These are phyloP conservation scores for Otolemur crassicaudatus DNA, from an alignment of 2,797 vertebrate genomes.

Conservation along the genomic window DNA sequence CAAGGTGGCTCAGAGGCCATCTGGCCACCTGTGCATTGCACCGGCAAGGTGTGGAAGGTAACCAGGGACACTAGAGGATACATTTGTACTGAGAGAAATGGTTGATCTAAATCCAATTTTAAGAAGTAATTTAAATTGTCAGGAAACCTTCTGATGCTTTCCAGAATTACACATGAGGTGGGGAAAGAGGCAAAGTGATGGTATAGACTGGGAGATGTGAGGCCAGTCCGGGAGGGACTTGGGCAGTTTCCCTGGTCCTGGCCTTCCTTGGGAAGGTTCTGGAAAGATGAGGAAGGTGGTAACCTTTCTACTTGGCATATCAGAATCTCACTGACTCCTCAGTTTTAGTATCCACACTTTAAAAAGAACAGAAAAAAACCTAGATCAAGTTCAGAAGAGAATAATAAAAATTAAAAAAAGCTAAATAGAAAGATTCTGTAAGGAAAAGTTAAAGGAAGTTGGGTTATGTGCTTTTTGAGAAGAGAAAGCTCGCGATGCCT, in stretches of 20 bases:
- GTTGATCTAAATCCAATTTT: not conserved
- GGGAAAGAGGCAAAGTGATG: not conserved
- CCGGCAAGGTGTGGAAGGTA: not conserved
- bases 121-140: conserved; percentile 8
- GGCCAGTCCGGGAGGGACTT: not conserved
- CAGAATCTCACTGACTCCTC: not conserved
- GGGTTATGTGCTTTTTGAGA: not conserved
- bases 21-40: not conserved
- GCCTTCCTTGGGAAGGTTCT: not conserved
- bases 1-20: not conserved
- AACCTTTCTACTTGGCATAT: not conserved
- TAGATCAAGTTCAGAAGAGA: not conserved
- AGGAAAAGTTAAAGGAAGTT: not conserved
- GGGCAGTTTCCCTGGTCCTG: not conserved
- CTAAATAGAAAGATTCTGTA: not conserved
- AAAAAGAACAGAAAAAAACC: not conserved
- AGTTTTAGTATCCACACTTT: not conserved
- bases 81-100: not conserved
- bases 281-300: not conserved
- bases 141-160: not conserved
- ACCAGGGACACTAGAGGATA: not conserved
- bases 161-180: not conserved
- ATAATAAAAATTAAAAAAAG: not conserved
- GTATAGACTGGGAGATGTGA: not conserved
- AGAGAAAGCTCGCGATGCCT: not conserved